Percentiles rank a stretch among this genome's conserved stretches.
Evolutionary conservation across 53 echinoderm and acorn worm genomes (phyloP).

Genomic region (Antedon mediterranea): DNA sequence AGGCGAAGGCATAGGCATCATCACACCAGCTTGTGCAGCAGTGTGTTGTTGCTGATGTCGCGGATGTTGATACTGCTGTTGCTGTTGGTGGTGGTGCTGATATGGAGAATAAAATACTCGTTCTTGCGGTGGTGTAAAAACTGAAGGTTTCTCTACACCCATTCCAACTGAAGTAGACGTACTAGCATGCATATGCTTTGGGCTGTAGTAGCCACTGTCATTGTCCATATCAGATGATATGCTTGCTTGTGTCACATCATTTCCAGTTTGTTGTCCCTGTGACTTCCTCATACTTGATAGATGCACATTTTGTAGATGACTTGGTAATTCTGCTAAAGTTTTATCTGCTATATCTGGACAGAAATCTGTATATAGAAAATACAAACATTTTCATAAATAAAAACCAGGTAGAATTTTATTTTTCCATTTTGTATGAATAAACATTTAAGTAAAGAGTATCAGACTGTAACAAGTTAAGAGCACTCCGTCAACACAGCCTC

Average conservation of each 20-base stretch:
- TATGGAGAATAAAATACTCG: not conserved
- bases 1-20: too few species aligned
- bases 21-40: not conserved
- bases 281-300: slow-evolving; percentile 28
- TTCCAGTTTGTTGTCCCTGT: slow-evolving; percentile 78
- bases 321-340: slow-evolving; percentile 60
- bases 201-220: slow-evolving; percentile 90
- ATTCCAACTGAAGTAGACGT: slow-evolving; percentile 21
- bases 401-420: too few species aligned
- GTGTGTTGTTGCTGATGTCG: too few species aligned
- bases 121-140: not conserved
- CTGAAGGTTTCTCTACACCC: slow-evolving; percentile 3
- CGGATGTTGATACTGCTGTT: not conserved
- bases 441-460: too few species aligned
- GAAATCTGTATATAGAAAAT: slow-evolving; percentile 41
- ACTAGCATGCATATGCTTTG: slow-evolving; percentile 41
- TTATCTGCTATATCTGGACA: slow-evolving; percentile 83
- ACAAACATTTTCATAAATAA: not conserved
- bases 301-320: slow-evolving; percentile 27
- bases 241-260: slow-evolving; percentile 38
- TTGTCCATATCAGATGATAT: slow-evolving; percentile 56
- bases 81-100: not conserved
- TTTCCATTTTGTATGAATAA: too few species aligned
- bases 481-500: too few species aligned
- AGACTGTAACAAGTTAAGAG: too few species aligned